phyloP scores from a whole-genome alignment of 2,797 vertebrate genomes.

The Lithobates pipiens region DNA sequence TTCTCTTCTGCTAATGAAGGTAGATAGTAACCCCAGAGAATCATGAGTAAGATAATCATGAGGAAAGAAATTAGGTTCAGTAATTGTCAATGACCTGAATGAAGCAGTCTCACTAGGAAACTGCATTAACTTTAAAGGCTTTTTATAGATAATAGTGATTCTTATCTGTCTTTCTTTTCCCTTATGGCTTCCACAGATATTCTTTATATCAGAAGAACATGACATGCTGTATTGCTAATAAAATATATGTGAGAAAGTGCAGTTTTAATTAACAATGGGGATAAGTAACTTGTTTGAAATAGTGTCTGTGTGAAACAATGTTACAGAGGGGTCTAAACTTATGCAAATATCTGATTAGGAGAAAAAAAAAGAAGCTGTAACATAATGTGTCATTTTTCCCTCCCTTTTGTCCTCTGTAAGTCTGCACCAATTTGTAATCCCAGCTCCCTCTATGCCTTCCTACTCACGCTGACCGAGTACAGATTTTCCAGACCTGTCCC shows the following conservation, averaged over 20 bases:
- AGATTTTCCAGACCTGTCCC: conserved; percentile 58
- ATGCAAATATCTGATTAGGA: neutral
- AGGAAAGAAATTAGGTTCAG: conserved; percentile 47
- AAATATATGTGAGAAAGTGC: conserved; percentile 1
- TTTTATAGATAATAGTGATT: conserved; percentile 35
- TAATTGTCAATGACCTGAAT: conserved; percentile 54
- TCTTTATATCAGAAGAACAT: conserved; percentile 1
- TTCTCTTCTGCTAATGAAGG: conserved; percentile 44
- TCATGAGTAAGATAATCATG: conserved; percentile 34
- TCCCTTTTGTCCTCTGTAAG: conserved; percentile 38
- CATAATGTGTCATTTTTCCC: neutral
- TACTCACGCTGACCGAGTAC: neutral
- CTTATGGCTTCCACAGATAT: neutral
- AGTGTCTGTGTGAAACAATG: neutral
- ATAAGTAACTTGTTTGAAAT: conserved; percentile 1
- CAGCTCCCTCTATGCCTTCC: conserved; percentile 51
- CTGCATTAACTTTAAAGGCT: conserved; percentile 31
- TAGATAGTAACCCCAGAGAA: conserved; percentile 45
- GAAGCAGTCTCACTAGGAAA: conserved; percentile 42
- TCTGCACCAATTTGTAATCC: conserved; percentile 36
- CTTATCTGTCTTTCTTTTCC: conserved; percentile 40
- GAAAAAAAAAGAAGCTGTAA: neutral
- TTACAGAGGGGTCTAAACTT: neutral
- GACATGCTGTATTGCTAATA: neutral
- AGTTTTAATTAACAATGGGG: conserved; percentile 12